Conservation (phyloP, 2,113 vertebrate species). For the Equus quagga region DNA sequence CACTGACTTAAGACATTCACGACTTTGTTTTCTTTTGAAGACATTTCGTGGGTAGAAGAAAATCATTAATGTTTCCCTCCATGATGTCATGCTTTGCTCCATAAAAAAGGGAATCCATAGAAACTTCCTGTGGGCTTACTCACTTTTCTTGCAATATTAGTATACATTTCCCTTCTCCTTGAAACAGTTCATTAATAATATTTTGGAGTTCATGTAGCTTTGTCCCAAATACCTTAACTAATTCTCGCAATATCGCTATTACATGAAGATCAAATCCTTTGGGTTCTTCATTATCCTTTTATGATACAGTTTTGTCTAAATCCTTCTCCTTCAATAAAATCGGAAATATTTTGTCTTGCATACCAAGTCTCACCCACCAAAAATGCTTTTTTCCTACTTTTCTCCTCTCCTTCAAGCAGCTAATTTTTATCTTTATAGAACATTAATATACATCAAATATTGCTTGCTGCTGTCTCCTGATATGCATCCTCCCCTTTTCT, state of each 20-base stretch:
- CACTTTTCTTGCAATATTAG: not conserved
- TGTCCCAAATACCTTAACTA: conserved; percentile 1
- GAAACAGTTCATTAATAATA: not conserved
- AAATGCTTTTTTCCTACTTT: not conserved
- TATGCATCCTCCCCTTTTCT: not conserved
- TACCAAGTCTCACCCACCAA: not conserved
- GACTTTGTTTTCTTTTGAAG: not conserved
- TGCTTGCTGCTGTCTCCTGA: not conserved
- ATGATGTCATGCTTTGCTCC: not conserved
- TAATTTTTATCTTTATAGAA: not conserved
- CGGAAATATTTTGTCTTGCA: not conserved
- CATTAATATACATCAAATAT: not conserved
- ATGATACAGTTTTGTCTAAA: not conserved
- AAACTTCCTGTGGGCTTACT: not conserved
- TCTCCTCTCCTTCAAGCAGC: not conserved
- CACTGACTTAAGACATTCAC: not conserved
- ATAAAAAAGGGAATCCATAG: not conserved
- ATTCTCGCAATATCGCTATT: not conserved
- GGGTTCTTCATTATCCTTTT: not conserved
- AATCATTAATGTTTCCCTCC: not conserved
- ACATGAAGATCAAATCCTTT: not conserved
- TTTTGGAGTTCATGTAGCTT: not conserved
- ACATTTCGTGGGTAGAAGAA: not conserved
- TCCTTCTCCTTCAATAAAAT: not conserved
- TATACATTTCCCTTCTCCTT: not conserved